These are phyloP conservation scores for Leptodactylus fuscus DNA, from an alignment of 2,113 vertebrate species.

Conservation along the genomic window DNA sequence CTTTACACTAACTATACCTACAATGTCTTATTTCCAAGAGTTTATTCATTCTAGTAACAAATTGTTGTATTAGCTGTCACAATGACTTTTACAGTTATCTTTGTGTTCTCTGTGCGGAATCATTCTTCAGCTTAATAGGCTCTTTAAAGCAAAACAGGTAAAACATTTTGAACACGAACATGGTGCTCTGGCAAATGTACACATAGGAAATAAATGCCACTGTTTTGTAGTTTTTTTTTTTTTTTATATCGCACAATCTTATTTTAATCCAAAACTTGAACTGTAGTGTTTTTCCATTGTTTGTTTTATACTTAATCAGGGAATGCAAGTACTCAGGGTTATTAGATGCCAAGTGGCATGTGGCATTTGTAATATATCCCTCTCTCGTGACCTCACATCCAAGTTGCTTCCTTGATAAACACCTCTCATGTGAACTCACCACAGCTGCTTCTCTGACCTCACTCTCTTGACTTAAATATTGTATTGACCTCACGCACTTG, in stretches of 20 bases:
- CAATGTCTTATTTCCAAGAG: no score
- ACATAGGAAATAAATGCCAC: not conserved
- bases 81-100: no score
- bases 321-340: conserved; percentile 46
- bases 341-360: conserved; percentile 39
- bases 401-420: conserved; percentile 35
- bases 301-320: conserved; percentile 3
- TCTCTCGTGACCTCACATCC: conserved; percentile 36
- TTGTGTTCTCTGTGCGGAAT: not conserved
- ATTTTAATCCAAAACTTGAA: not conserved
- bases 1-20: no score
- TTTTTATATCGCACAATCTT: no score
- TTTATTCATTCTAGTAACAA: no score
- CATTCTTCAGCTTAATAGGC: not conserved
- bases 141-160: no score
- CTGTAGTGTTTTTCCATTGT: not conserved
- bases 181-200: not conserved
- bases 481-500: conserved; percentile 7
- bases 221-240: no score
- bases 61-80: no score
- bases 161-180: no score
- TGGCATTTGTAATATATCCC: conserved; percentile 11
- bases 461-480: conserved; percentile 42
- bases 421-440: conserved; percentile 46
- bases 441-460: conserved; percentile 50